These are phyloP conservation scores for Melitaea cinxia DNA, from an alignment of 1,140 invertebrate species.

Conservation along the genomic window DNA sequence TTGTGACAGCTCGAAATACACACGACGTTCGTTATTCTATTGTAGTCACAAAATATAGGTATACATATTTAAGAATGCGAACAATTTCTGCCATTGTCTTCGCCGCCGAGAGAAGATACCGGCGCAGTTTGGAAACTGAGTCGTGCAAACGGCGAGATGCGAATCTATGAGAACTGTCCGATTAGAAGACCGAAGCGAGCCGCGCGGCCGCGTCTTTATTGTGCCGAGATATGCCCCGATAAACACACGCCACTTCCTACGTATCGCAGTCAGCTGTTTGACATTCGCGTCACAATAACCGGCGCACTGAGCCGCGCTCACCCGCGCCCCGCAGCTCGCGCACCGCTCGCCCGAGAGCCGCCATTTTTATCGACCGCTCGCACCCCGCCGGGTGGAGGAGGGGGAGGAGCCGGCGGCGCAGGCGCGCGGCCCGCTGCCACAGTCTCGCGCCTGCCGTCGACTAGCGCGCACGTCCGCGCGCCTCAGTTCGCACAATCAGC, in stretches of 20 bases:
- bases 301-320: conserved; percentile 28
- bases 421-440: conserved; percentile 44
- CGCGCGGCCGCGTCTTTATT: conserved; percentile 19
- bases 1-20: conserved; percentile 25
- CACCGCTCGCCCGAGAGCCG: conserved; percentile 40
- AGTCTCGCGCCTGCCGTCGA: conserved; percentile 61
- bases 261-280: conserved; percentile 70
- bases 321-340: conserved; percentile 37
- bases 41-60: conserved; percentile 12
- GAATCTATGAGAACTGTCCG: conserved; percentile 19
- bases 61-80: conserved; percentile 20
- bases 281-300: conserved; percentile 56
- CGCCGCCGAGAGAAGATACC: conserved; percentile 9
- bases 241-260: conserved; percentile 31
- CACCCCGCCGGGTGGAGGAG: conserved; percentile 38
- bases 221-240: conserved; percentile 26
- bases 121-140: conserved; percentile 5
- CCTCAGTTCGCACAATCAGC: conserved; percentile 58
- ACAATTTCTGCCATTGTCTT: conserved; percentile 27
- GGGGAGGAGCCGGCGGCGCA: conserved; percentile 38
- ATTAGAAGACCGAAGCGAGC: conserved; percentile 10
- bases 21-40: conserved; percentile 10
- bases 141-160: conserved; percentile 9
- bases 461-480: conserved; percentile 61
- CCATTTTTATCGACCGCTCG: conserved; percentile 46